Evolutionary conservation across 2,888 invertebrate genomes (phyloP).

Genomic region (Thera obeliscata): DNA sequence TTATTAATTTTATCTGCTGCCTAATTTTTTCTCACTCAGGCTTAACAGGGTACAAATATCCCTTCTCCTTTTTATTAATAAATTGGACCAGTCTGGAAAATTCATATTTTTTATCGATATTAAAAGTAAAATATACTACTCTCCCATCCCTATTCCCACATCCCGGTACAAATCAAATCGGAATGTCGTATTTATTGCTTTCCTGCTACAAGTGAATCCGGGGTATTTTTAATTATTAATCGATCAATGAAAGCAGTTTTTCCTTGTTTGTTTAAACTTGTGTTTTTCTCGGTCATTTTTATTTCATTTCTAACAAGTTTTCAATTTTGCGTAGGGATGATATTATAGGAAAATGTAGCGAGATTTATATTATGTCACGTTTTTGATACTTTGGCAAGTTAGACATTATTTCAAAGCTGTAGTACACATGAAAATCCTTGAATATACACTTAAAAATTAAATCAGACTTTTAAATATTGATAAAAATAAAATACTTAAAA

Average conservation of each 20-base stretch:
- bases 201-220: conserved; percentile 40
- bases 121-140: conserved; percentile 3
- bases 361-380: too few species aligned
- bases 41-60: too few species aligned
- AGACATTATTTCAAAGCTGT: too few species aligned
- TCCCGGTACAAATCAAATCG: conserved; percentile 24
- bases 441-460: too few species aligned
- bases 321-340: background rate
- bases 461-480: too few species aligned
- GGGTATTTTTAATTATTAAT: conserved; percentile 52
- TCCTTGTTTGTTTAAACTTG: conserved; percentile 25
- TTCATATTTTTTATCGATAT: conserved; percentile 19
- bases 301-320: conserved; percentile 10
- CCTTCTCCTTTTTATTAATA: too few species aligned
- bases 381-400: too few species aligned
- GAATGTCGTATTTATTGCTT: conserved; percentile 36
- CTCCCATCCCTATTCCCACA: conserved; percentile 22
- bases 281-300: conserved; percentile 23
- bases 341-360: background rate
- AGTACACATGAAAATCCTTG: too few species aligned
- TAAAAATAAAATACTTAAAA: too few species aligned
- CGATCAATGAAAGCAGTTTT: conserved; percentile 50
- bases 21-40: too few species aligned
- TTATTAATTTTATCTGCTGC: too few species aligned
- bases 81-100: too few species aligned